Evolutionary conservation across 1,140 invertebrate species (phyloP), one percentile per base, ranked within the genome.

Genomic region (Leptinotarsa defecta): DNA sequence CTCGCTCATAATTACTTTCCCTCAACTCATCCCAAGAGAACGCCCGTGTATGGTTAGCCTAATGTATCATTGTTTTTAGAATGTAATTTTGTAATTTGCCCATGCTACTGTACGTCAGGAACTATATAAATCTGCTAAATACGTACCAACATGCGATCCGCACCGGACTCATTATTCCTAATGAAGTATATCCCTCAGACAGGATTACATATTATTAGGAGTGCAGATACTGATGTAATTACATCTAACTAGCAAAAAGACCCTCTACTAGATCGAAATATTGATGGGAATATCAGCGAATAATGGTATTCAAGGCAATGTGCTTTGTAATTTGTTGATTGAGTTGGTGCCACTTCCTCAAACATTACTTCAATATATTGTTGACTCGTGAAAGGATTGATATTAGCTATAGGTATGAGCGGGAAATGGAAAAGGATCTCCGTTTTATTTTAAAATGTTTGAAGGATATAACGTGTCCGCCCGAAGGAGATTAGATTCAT

Each of bases 201-300:
- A 57, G 4, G 52, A 57, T 57, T 57, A 57, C n/a, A 57, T 57
- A 57, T 57, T 57, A 57, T 57, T 57, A 57, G 13, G 15, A 17
- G 52, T 57, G 52, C 52, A 57, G 52, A 57, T 17, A 57, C 52
- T 57, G 52, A 57, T 57, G 52, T 57, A 57, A 57, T 57, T 19
- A 57, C 52, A 15, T 57, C 52, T 57, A 57, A 57, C 52, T 57
- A 57, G 52, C 52, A 17, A 19, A 6, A 57, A 57, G 4, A 57
- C n/a, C 52, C n/a, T 57, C 17, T 57, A 19, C 15, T 57, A 57
- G n/a, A 17, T 19, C 52, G n/a, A 57, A 57, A 57, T n/a, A 57
- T 57, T 57, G 52, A 57, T 57, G 52, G n/a, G 17, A 57, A 57
- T 57, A 19, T 19, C 52, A 13, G 13, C n/a, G n/a, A 57, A 57